Evolutionary conservation across 2,888 invertebrate species (phyloP).

Genomic region (Troides aeacus): DNA sequence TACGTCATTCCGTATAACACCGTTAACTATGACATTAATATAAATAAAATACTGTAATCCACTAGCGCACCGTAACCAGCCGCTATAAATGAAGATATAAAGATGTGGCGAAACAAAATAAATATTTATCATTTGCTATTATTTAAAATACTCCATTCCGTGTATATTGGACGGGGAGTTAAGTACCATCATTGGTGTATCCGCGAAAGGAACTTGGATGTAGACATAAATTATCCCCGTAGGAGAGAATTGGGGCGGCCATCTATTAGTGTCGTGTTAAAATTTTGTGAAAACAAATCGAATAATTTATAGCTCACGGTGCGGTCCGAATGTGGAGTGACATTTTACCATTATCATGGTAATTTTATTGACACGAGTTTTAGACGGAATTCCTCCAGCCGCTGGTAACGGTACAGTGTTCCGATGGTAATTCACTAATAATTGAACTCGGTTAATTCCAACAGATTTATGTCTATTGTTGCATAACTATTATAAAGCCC

Average conservation of each 20-base stretch:
- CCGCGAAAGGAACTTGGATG: slow-evolving; percentile 27
- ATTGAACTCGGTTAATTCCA: slow-evolving; percentile 12
- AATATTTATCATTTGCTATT: slow-evolving; percentile 21
- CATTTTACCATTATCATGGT: slow-evolving; percentile 50
- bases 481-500: not conserved
- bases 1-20: slow-evolving; percentile 13
- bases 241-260: slow-evolving; percentile 27
- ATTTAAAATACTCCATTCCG: slow-evolving; percentile 20
- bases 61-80: slow-evolving; percentile 8
- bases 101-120: slow-evolving; percentile 20
- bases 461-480: not conserved
- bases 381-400: slow-evolving; percentile 19
- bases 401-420: slow-evolving; percentile 19
- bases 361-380: slow-evolving; percentile 45
- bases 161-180: slow-evolving; percentile 21
- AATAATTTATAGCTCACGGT: slow-evolving; percentile 40
- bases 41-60: slow-evolving; percentile 19
- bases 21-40: slow-evolving; percentile 25
- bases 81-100: slow-evolving; percentile 27
- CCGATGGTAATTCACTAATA: slow-evolving; percentile 3
- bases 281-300: slow-evolving; percentile 36
- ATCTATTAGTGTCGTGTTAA: slow-evolving; percentile 33
- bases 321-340: slow-evolving; percentile 47
- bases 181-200: slow-evolving; percentile 16
- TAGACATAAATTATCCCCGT: slow-evolving; percentile 26